phyloP scores from a whole-genome alignment of 2,797 vertebrate genomes.

The Rhinoraja longicauda region DNA sequence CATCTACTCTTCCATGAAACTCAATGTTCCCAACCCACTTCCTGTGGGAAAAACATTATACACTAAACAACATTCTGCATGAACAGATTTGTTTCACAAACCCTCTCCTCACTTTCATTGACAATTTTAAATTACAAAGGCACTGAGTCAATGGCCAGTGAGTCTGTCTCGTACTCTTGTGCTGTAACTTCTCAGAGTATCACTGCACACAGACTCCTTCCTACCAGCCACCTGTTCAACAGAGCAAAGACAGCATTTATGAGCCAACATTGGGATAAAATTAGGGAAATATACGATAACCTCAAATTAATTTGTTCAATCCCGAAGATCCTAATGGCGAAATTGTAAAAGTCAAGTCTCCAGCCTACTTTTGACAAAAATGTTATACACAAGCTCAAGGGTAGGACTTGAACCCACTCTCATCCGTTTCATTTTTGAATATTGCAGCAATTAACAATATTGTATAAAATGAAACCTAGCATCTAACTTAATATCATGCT shows the following conservation, averaged over 20 bases:
- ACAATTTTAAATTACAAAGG: not conserved
- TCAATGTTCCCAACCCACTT: not conserved
- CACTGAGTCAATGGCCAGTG: not conserved
- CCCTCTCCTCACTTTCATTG: not conserved
- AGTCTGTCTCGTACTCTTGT: not conserved
- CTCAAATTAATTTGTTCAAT: not conserved
- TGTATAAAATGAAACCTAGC: not conserved
- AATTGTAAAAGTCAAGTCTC: not conserved
- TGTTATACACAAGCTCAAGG: not conserved
- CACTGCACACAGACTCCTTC: not conserved
- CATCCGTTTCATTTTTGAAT: not conserved
- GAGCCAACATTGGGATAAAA: not conserved
- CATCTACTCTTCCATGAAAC: not conserved
- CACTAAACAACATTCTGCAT: not conserved
- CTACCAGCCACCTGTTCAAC: not conserved
- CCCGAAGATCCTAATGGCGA: not conserved
- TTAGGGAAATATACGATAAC: not conserved
- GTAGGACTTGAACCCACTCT: not conserved
- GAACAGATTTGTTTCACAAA: not conserved
- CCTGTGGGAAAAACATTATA: not conserved
- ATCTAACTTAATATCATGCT: not conserved
- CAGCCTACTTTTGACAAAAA: not conserved
- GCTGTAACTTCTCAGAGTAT: not conserved
- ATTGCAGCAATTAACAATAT: not conserved
- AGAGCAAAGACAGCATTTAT: not conserved